phyloP scores from a whole-genome alignment of 37 sponge, comb jelly and placozoan genomes.

The Agelas oroides region DNA sequence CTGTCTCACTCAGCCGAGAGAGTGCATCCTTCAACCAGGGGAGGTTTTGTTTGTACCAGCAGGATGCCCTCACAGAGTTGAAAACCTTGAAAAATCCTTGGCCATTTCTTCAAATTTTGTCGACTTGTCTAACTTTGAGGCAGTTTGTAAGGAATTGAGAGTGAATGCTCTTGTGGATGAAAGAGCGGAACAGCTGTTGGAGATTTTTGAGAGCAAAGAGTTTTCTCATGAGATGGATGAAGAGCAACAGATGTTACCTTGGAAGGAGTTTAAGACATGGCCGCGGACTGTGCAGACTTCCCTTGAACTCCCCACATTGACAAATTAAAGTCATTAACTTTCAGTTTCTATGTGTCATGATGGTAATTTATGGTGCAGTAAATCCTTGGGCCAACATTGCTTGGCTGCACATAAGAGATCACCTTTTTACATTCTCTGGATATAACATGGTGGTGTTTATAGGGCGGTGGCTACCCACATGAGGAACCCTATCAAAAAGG shows the following conservation, averaged over 20 bases:
- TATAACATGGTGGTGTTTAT: no score
- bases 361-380: no score
- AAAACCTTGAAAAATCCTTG: conserved; percentile 71
- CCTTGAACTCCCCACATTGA: no score
- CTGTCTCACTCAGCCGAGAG: conserved; percentile 51
- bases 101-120: conserved; percentile 90
- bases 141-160: conserved; percentile 60
- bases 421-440: no score
- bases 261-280: conserved; percentile 15
- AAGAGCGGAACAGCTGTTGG: conserved; percentile 54
- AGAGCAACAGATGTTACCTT: not conserved
- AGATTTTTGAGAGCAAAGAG: conserved; percentile 16
- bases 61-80: conserved; percentile 82
- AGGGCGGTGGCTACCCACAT: no score
- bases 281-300: not conserved
- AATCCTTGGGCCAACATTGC: no score
- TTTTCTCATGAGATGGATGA: conserved; percentile 5
- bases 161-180: conserved; percentile 41
- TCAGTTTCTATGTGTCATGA: no score
- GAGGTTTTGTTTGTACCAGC: conserved; percentile 86
- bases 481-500: no score
- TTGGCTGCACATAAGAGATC: no score
- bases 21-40: conserved; percentile 77
- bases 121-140: conserved; percentile 54
- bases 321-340: no score